Evolutionary conservation across 2,888 invertebrate species (phyloP).

Genomic region (Caenorhabditis plicata): DNA sequence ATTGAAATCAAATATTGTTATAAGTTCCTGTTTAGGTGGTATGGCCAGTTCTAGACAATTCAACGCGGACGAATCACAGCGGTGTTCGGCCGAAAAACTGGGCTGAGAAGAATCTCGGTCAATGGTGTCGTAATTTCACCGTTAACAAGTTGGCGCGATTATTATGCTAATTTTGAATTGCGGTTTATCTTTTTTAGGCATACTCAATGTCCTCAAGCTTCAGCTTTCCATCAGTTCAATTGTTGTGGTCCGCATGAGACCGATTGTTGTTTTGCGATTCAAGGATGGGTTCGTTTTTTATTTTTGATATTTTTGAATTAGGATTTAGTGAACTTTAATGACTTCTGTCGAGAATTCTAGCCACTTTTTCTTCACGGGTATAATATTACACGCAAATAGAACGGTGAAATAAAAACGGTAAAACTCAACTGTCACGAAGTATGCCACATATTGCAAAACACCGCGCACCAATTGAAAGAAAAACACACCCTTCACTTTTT

Average conservation of each 20-base stretch:
- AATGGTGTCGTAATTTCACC: slow-evolving; percentile 63
- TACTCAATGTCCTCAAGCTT: slow-evolving; percentile 59
- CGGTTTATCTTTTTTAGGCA: slow-evolving; percentile 44
- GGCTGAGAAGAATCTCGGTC: slow-evolving; percentile 60
- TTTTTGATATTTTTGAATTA: background rate
- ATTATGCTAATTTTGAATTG: background rate
- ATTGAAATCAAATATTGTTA: background rate
- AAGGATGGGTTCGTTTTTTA: slow-evolving; percentile 49
- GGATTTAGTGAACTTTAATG: background rate
- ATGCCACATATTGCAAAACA: no score
- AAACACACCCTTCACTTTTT: no score
- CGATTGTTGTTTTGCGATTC: slow-evolving; percentile 62
- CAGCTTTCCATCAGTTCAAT: slow-evolving; percentile 58
- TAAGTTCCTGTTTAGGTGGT: slow-evolving; percentile 18
- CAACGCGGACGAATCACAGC: slow-evolving; percentile 10
- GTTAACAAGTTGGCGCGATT: slow-evolving; percentile 38
- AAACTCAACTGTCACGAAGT: no score
- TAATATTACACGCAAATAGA: no score
- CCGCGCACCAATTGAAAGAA: no score
- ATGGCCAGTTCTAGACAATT: slow-evolving; percentile 36
- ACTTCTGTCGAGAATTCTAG: no score
- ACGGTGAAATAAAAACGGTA: no score
- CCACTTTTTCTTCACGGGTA: no score
- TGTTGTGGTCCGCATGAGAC: slow-evolving; percentile 57
- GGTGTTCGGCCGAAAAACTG: slow-evolving; percentile 44